These are phyloP conservation scores for Liopterus haemorrhoidalis DNA, from an alignment of 2,888 invertebrate genomes.

Conservation along the genomic window DNA sequence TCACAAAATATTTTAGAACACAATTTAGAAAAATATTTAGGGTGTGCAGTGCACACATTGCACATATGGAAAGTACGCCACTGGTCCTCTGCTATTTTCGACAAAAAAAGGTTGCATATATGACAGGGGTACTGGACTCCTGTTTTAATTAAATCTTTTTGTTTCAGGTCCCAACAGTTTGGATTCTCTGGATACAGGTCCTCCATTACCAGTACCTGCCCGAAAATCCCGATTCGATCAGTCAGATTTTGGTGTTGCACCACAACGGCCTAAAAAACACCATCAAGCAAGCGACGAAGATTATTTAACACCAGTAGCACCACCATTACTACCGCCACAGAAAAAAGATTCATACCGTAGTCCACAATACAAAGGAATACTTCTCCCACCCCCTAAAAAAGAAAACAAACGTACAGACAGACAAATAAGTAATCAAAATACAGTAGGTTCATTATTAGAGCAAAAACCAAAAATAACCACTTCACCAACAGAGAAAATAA, in stretches of 20 bases:
- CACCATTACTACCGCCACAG: conserved; percentile 48
- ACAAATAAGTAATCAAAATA: conserved; percentile 29
- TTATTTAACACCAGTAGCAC: conserved; percentile 61
- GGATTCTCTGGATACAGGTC: conserved; percentile 44
- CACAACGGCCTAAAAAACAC: conserved; percentile 43
- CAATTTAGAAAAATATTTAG: too few relatives aligned
- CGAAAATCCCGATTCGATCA: conserved; percentile 50
- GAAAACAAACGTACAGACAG: conserved; percentile 34
- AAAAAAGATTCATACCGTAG: conserved; percentile 32
- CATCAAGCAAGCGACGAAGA: conserved; percentile 50
- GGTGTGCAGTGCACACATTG: too few relatives aligned
- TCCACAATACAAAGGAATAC: conserved; percentile 40
- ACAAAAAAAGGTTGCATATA: too few relatives aligned
- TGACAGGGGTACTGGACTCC: too few relatives aligned
- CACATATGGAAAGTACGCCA: too few relatives aligned
- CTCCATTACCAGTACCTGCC: conserved; percentile 58
- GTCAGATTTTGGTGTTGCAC: conserved; percentile 45
- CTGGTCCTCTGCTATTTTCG: too few relatives aligned
- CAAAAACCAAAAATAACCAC: conserved; percentile 38
- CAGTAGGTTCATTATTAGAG: conserved; percentile 34
- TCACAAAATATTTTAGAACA: too few relatives aligned
- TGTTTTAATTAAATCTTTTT: conserved; percentile 13
- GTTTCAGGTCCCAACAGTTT: conserved; percentile 36
- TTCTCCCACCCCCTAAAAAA: conserved; percentile 50
- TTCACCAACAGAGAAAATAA: conserved; percentile 38